A percentile compares a stretch with the other conserved stretches of the same genome.
Evolutionary conservation across 2,888 invertebrate genomes (phyloP).

Genomic region (Omphaloscelis lunosa): DNA sequence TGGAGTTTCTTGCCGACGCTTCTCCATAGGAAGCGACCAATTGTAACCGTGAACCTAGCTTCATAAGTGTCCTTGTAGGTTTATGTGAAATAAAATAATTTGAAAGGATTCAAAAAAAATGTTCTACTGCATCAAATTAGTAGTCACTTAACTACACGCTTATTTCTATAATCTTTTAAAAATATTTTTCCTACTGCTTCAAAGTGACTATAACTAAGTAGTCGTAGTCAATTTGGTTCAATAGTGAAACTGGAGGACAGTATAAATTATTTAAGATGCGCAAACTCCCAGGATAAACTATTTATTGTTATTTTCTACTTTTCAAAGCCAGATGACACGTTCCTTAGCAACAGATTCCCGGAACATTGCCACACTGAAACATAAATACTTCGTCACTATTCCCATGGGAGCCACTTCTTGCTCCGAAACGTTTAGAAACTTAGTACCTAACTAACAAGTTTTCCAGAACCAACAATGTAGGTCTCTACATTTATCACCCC

Average conservation of each 20-base stretch:
- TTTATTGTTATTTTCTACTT: conserved; percentile 41
- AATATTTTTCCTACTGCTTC: not conserved
- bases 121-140: too few species aligned
- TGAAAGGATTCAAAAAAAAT: too few species aligned
- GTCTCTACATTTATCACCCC: conserved; percentile 67
- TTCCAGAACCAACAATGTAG: conserved; percentile 56
- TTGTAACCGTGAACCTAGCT: too few species aligned
- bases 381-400: conserved; percentile 52
- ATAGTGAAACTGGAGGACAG: not conserved
- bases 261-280: conserved; percentile 22
- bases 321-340: conserved; percentile 23
- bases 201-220: not conserved
- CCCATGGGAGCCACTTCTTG: conserved; percentile 46
- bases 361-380: conserved; percentile 32
- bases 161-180: too few species aligned
- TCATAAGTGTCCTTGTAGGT: too few species aligned
- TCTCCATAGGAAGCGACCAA: too few species aligned
- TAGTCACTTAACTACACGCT: too few species aligned
- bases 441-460: conserved; percentile 57
- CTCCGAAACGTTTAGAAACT: conserved; percentile 39
- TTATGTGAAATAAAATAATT: too few species aligned
- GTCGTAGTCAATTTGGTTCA: conserved; percentile 15
- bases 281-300: conserved; percentile 1
- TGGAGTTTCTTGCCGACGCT: too few species aligned
- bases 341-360: conserved; percentile 11